A percentile compares a stretch with the other conserved stretches of the same genome.
phyloP scores from a whole-genome alignment of 2,113 vertebrate genomes.

The Sclerurus mexicanus region DNA sequence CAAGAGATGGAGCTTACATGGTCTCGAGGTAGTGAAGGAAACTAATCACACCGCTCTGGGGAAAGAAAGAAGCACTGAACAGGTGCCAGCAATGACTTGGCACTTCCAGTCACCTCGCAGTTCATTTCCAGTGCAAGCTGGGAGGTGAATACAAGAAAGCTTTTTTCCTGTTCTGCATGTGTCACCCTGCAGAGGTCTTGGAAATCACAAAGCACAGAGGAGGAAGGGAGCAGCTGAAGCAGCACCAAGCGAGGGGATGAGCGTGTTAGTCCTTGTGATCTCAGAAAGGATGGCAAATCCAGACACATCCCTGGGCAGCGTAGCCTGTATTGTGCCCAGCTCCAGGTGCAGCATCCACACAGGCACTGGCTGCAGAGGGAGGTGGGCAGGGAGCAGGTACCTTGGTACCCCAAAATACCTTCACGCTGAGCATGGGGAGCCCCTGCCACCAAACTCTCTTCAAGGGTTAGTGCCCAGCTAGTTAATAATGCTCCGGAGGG shows the following conservation, averaged over 20 bases:
- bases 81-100: constrained; percentile 69
- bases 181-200: not conserved
- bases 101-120: constrained; percentile 64
- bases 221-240: not conserved
- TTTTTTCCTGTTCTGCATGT: not conserved
- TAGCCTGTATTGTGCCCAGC: not conserved
- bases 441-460: not conserved
- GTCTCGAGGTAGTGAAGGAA: constrained; percentile 63
- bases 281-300: not conserved
- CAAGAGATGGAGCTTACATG: constrained; percentile 38
- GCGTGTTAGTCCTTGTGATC: accelerated
- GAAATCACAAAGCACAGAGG: not conserved
- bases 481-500: not conserved
- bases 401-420: not conserved
- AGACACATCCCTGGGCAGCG: not conserved
- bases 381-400: not conserved
- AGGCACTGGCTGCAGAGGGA: not conserved
- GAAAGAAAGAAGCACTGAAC: constrained; percentile 69
- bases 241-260: not conserved
- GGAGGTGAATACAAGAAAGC: not conserved
- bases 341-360: not conserved
- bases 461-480: not conserved
- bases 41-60: constrained; percentile 60
- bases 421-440: accelerated
- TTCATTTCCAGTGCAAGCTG: constrained; percentile 53